phyloP scores from a whole-genome alignment of 2,113 vertebrate species.

The Oreochromis niloticus region DNA sequence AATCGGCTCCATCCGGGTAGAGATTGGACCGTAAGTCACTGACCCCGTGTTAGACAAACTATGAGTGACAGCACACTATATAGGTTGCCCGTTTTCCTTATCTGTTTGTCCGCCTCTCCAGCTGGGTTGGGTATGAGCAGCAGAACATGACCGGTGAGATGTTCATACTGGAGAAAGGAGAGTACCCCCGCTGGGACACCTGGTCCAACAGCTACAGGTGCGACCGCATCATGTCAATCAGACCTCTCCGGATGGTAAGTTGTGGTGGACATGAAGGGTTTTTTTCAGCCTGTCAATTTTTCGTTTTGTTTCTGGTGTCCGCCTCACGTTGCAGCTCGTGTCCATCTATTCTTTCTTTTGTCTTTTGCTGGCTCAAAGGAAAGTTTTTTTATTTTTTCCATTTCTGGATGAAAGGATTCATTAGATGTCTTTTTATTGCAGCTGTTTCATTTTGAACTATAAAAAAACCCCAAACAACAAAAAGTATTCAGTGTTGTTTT shows the following conservation, averaged over 20 bases:
- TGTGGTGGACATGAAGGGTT: neutral
- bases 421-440: neutral
- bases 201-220: constrained; percentile 82
- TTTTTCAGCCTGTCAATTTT: neutral
- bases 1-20: constrained; percentile 76
- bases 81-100: neutral
- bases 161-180: constrained; percentile 82
- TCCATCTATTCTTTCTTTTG: neutral
- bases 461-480: neutral
- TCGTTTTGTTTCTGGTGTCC: neutral
- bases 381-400: neutral
- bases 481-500: neutral
- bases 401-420: neutral
- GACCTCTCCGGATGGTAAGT: constrained; percentile 77
- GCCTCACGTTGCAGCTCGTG: neutral
- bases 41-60: neutral
- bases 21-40: constrained; percentile 75
- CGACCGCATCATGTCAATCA: constrained; percentile 76
- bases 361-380: neutral
- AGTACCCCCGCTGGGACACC: constrained; percentile 82
- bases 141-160: constrained; percentile 78
- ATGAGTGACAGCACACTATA: neutral
- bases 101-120: constrained; percentile 3
- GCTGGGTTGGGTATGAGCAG: constrained; percentile 80
- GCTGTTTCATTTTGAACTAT: neutral